Percentiles rank a stretch among this genome's conserved stretches.
Conservation (phyloP, 2,113 vertebrate species). For the Athene noctua region DNA sequence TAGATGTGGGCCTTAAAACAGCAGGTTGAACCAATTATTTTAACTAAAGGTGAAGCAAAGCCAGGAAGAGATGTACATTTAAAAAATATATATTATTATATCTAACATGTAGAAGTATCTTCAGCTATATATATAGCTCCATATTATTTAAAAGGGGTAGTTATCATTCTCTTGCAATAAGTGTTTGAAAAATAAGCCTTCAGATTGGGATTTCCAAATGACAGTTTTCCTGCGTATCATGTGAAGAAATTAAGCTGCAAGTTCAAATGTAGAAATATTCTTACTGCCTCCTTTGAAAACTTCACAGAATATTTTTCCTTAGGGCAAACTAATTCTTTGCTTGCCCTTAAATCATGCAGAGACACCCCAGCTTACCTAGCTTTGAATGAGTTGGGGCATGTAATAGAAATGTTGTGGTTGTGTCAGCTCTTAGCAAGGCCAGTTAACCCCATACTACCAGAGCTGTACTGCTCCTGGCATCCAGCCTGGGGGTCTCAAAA, state of each 20-base stretch:
- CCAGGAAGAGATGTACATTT: not conserved
- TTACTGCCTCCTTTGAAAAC: not conserved
- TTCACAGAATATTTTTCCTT: not conserved
- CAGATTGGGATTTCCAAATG: not conserved
- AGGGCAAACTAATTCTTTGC: not conserved
- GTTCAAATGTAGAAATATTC: not conserved
- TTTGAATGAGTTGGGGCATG: not conserved
- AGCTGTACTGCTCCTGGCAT: rapidly evolving
- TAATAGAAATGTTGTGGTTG: not conserved
- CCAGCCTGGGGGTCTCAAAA: not conserved
- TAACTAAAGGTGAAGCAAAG: not conserved
- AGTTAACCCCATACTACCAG: not conserved
- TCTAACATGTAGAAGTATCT: not conserved
- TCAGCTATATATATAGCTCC: not conserved
- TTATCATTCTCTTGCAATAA: not conserved
- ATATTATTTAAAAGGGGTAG: not conserved
- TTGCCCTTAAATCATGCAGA: not conserved
- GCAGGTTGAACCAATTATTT: not conserved
- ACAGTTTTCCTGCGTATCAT: not conserved
- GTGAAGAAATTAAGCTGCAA: not conserved
- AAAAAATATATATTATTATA: not conserved
- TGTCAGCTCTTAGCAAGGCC: not conserved
- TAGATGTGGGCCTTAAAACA: not conserved
- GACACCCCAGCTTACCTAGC: not conserved
- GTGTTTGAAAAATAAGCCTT: not conserved